phyloP scores from a whole-genome alignment of 1,140 invertebrate species.

The Charaxes varanes region DNA sequence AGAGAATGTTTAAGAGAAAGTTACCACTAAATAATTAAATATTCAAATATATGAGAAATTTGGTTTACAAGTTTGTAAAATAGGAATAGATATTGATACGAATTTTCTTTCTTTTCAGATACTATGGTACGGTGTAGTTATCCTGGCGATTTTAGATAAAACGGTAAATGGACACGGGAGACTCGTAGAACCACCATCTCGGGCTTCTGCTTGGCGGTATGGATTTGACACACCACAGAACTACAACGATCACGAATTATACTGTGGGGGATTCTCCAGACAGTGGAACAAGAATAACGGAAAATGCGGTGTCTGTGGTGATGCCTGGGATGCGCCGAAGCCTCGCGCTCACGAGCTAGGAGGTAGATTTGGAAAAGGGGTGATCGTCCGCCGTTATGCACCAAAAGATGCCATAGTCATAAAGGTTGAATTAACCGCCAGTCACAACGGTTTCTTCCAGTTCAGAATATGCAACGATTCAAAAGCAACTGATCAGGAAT shows the following conservation, averaged over 20 bases:
- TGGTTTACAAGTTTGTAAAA: no score
- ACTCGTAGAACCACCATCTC: slow-evolving; percentile 88
- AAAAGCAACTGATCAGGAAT: slow-evolving; percentile 81
- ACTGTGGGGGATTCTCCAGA: slow-evolving; percentile 89
- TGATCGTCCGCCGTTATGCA: slow-evolving; percentile 86
- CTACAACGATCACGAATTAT: slow-evolving; percentile 93
- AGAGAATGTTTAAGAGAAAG: no score
- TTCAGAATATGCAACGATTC: slow-evolving; percentile 85
- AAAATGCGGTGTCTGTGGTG: slow-evolving; percentile 92
- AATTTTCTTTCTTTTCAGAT: slow-evolving; percentile 34
- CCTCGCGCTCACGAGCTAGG: slow-evolving; percentile 89
- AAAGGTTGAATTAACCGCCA: slow-evolving; percentile 85
- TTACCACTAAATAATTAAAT: no score
- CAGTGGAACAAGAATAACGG: slow-evolving; percentile 84
- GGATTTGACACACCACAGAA: slow-evolving; percentile 84
- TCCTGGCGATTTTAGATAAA: slow-evolving; percentile 29
- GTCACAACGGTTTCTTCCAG: slow-evolving; percentile 90
- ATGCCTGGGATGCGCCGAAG: slow-evolving; percentile 83
- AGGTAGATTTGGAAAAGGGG: slow-evolving; percentile 86
- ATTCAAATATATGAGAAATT: no score
- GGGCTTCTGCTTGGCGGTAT: slow-evolving; percentile 88
- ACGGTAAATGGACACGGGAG: slow-evolving; percentile 79
- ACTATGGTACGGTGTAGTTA: slow-evolving; percentile 42
- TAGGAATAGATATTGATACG: no score
- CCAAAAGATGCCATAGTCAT: slow-evolving; percentile 81